Base-by-base conservation (phyloP, 2,888 invertebrate genomes). In the Ornithoptera alexandrae region DNA sequence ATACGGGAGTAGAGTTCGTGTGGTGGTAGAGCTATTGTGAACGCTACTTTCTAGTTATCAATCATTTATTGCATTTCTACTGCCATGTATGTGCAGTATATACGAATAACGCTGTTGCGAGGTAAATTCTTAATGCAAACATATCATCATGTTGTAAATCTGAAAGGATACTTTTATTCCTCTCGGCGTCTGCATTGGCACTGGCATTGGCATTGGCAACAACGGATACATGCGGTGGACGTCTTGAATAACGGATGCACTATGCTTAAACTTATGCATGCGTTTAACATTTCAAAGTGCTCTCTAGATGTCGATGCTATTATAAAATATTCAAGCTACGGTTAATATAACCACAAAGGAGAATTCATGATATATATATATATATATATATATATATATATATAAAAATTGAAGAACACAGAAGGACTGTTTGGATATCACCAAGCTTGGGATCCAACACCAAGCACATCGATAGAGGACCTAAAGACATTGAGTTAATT, bases 191-290 rank as follows among this genome's bases (percentile, higher is more conserved):
- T 5, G 50, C 50, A 18, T 39, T 39, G 39, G 39, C 39, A 39
- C 6, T 10, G 39, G 10, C 39, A 30, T 30, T 30, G 30, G 30
- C 30, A 30, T 30, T 30, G 30, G 30, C 10, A 15, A 46, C 46
- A 15, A 46, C 46, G 46, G 15, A 15, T 10, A 46, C 46, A 7
- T 46, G 10, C 46, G 30, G 24, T 12, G n/a, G 3, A 4, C 59
- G 24, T 30, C 59, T 18, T 60, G 59, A 60, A 60, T 60, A 60
- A 60, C 30, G n/a, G 12, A 60, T 60, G 24, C 36, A 36, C 22
- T 58, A 50, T 5, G 50, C 18, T 15, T 17, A 50, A 15, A 50
- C 15, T 17, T 50, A 50, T 50, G 50, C 18, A 18, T 15, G 10
- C 15, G 2, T 50, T 50, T 50, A 50, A 50, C 15, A 5, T 17